Conservation (phyloP, 2,888 invertebrate genomes). For the Sesia bembeciformis region DNA sequence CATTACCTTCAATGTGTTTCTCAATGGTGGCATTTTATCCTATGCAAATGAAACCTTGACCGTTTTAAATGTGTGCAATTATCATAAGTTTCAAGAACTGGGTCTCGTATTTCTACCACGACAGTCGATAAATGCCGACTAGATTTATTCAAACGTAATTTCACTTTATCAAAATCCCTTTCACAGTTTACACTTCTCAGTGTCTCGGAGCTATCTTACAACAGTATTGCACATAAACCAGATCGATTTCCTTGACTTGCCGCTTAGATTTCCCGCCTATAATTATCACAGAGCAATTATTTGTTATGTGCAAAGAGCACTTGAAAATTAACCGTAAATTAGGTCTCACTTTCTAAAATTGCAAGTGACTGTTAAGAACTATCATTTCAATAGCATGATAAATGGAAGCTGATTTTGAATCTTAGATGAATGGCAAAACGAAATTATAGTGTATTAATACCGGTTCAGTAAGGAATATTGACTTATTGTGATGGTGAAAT, state of each 20-base stretch:
- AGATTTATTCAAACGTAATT: not conserved
- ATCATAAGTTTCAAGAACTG: not conserved
- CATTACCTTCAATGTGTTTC: too few species aligned
- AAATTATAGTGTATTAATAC: not conserved
- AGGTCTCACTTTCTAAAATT: slow-evolving; percentile 5
- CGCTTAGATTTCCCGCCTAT: not conserved
- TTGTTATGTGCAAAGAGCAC: slow-evolving; percentile 4
- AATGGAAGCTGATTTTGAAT: not conserved
- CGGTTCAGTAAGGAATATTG: not conserved
- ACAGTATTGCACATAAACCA: slow-evolving; percentile 2
- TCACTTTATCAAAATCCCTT: not conserved
- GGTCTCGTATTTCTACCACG: not conserved
- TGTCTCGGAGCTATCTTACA: not conserved
- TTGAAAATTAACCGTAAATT: slow-evolving; percentile 2
- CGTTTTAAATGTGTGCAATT: not conserved
- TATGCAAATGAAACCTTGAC: too few species aligned
- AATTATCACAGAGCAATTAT: slow-evolving; percentile 7
- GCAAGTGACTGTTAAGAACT: not conserved
- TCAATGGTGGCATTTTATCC: too few species aligned
- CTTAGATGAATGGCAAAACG: not conserved
- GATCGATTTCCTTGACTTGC: slow-evolving; percentile 1
- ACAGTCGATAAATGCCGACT: not conserved
- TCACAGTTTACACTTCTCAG: not conserved
- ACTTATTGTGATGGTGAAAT: not conserved
- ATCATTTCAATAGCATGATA: not conserved